These are phyloP conservation scores for Brachynemurus nebulosus DNA, from an alignment of 2,888 invertebrate genomes.

Conservation along the genomic window DNA sequence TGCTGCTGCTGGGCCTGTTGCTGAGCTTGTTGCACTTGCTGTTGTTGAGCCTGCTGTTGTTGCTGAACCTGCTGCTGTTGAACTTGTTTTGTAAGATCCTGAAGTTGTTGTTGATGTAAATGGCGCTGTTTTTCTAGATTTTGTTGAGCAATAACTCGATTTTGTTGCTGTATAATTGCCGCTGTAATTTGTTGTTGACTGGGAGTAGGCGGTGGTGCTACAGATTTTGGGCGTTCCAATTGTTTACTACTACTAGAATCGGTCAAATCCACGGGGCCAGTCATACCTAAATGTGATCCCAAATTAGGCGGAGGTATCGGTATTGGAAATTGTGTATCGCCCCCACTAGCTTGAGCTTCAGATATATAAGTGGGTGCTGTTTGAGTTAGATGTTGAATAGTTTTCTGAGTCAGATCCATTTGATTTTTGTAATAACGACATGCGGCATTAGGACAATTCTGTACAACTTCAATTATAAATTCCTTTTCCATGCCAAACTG, in stretches of 20 bases:
- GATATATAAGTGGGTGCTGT: conserved; percentile 29
- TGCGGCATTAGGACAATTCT: conserved; percentile 77
- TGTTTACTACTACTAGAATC: conserved; percentile 23
- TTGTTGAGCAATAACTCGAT: conserved; percentile 41
- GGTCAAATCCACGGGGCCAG: conserved; percentile 29
- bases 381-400: conserved; percentile 51
- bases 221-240: conserved; percentile 26
- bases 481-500: conserved; percentile 84
- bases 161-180: conserved; percentile 51
- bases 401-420: conserved; percentile 57
- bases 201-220: conserved; percentile 29
- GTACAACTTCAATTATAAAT: conserved; percentile 76
- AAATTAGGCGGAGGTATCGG: conserved; percentile 27
- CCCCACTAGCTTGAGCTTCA: conserved; percentile 26
- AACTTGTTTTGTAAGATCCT: conserved; percentile 18
- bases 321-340: conserved; percentile 24
- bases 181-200: conserved; percentile 46
- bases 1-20: conserved; percentile 31
- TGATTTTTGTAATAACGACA: conserved; percentile 80
- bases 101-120: conserved; percentile 41
- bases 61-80: conserved; percentile 35
- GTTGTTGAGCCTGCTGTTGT: conserved; percentile 29
- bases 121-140: conserved; percentile 44
- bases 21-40: conserved; percentile 28
- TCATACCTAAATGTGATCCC: conserved; percentile 24